Evolutionary conservation across 2,797 vertebrate genomes (phyloP).

Genomic region (Aulostomus chinensis): DNA sequence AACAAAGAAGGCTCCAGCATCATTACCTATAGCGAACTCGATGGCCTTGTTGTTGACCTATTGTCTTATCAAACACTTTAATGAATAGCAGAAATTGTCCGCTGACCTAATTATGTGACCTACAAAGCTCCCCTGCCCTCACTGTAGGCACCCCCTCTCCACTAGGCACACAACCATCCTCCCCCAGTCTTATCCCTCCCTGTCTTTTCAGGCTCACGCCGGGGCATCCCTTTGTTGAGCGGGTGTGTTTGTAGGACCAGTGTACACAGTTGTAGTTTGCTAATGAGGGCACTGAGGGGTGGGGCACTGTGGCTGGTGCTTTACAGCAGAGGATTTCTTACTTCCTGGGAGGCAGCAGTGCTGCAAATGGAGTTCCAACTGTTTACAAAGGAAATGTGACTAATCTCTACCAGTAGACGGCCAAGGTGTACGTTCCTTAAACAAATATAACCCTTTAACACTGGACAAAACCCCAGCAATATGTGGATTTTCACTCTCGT

Average conservation of each 20-base stretch:
- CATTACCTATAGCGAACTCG: slow-evolving; percentile 41
- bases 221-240: slow-evolving; percentile 65
- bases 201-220: slow-evolving; percentile 49
- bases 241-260: slow-evolving; percentile 22
- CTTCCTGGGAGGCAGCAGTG: slow-evolving; percentile 51
- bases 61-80: slow-evolving; percentile 70
- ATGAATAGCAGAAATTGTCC: slow-evolving; percentile 75
- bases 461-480: no score
- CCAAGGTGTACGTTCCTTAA: slow-evolving; percentile 21
- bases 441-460: neutral
- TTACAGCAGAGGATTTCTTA: slow-evolving; percentile 49
- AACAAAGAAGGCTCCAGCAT: slow-evolving; percentile 52
- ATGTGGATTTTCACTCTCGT: no score
- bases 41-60: slow-evolving; percentile 45
- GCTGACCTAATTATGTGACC: slow-evolving; percentile 81
- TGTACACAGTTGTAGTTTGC: slow-evolving; percentile 30
- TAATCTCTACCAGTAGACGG: slow-evolving; percentile 39
- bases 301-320: slow-evolving; percentile 28
- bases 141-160: slow-evolving; percentile 52
- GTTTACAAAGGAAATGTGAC: slow-evolving; percentile 43
- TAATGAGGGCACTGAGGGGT: slow-evolving; percentile 67
- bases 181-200: slow-evolving; percentile 42
- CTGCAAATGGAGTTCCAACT: slow-evolving; percentile 52
- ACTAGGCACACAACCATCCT: slow-evolving; percentile 48
- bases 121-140: slow-evolving; percentile 67